These are phyloP conservation scores for Scaptomyza polygonia DNA, from an alignment of 2,888 invertebrate species.

Conservation along the genomic window DNA sequence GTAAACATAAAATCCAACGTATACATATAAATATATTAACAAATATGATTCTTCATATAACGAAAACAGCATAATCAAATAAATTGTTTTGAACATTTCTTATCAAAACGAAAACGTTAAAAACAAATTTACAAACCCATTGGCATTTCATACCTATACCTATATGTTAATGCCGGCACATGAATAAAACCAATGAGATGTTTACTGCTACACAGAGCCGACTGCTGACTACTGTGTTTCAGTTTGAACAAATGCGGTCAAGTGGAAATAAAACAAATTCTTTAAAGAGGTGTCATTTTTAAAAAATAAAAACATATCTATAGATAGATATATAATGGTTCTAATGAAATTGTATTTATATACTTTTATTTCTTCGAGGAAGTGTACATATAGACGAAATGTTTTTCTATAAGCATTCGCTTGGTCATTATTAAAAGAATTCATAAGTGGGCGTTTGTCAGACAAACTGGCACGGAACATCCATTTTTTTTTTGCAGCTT, in stretches of 20 bases:
- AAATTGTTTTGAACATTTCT: slow-evolving; percentile 2
- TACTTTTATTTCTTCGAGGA: neutral
- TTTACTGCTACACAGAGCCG: neutral
- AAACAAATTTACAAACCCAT: slow-evolving; percentile 23
- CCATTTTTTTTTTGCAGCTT: slow-evolving; percentile 42
- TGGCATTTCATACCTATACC: slow-evolving; percentile 25
- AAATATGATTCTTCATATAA: neutral
- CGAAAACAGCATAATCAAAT: slow-evolving; percentile 8
- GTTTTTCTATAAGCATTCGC: slow-evolving; percentile 25
- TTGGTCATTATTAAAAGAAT: slow-evolving; percentile 57
- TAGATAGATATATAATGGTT: neutral
- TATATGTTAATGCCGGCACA: slow-evolving; percentile 21
- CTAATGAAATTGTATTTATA: neutral
- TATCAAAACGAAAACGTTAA: slow-evolving; percentile 2
- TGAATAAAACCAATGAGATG: slow-evolving; percentile 6
- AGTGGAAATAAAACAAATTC: neutral
- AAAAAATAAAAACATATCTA: too few species aligned
- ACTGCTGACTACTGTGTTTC: neutral
- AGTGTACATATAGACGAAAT: slow-evolving; percentile 27
- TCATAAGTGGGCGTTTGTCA: slow-evolving; percentile 52
- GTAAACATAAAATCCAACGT: slow-evolving; percentile 3
- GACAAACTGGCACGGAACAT: slow-evolving; percentile 31
- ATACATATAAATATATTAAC: slow-evolving; percentile 2
- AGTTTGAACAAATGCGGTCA: neutral
- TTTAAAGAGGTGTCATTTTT: too few species aligned